Conservation (phyloP, 2,888 invertebrate species). For the Pyralis farinalis region DNA sequence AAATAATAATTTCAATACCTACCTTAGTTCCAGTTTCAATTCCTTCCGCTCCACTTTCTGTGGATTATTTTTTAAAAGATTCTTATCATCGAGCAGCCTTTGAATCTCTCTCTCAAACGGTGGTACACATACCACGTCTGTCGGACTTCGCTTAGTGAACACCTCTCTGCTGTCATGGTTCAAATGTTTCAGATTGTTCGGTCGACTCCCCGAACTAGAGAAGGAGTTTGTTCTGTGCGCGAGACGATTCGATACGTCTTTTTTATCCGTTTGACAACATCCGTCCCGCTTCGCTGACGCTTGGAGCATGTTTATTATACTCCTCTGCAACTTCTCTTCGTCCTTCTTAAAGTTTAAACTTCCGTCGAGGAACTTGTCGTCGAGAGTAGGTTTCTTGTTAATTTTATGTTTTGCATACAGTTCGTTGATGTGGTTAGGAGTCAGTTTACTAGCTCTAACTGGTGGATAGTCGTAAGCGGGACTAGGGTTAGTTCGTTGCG, state of each 20-base stretch:
- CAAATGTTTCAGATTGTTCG: conserved; percentile 76
- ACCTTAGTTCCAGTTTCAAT: conserved; percentile 81
- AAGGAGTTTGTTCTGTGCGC: conserved; percentile 72
- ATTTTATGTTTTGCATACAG: conserved; percentile 67
- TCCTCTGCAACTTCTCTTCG: conserved; percentile 70
- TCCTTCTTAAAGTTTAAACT: conserved; percentile 64
- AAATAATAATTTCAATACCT: conserved; percentile 13
- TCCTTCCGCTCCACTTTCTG: conserved; percentile 82
- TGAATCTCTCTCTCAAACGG: conserved; percentile 91
- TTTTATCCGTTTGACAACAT: conserved; percentile 84
- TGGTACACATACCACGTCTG: conserved; percentile 77
- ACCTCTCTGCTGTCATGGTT: conserved; percentile 72
- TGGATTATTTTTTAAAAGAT: conserved; percentile 82
- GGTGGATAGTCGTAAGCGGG: conserved; percentile 82
- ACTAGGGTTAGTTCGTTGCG: conserved; percentile 74
- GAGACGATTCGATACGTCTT: conserved; percentile 70
- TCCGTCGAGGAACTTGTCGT: conserved; percentile 63
- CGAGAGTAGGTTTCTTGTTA: conserved; percentile 58
- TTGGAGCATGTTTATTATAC: conserved; percentile 76
- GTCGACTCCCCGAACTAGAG: conserved; percentile 74
- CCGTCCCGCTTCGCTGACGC: conserved; percentile 82
- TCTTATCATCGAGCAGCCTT: conserved; percentile 87
- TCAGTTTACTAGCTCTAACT: conserved; percentile 67
- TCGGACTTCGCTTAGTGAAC: conserved; percentile 69
- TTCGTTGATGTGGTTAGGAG: conserved; percentile 56